Evolutionary conservation across 2,113 vertebrate species (phyloP).

Genomic region (Bettongia penicillata): DNA sequence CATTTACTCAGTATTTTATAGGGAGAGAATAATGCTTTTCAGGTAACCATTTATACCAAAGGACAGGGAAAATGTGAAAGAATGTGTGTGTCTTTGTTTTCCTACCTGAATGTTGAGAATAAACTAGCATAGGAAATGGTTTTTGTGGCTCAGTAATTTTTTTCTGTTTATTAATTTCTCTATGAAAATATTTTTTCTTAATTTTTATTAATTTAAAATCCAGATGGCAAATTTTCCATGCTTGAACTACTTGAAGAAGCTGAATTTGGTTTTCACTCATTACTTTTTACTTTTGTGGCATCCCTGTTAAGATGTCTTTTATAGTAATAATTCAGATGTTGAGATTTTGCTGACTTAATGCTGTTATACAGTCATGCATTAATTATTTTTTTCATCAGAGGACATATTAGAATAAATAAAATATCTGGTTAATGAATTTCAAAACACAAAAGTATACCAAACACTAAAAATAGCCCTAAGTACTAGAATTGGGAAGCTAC

Average conservation of each 20-base stretch:
- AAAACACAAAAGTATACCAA: not conserved
- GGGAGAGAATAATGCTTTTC: not conserved
- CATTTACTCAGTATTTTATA: not conserved
- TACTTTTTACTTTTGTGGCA: not conserved
- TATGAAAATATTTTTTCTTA: rapidly evolving
- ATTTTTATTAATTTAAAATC: not conserved
- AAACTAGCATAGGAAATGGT: not conserved
- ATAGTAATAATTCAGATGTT: not conserved
- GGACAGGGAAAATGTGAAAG: not conserved
- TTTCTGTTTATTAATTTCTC: not conserved
- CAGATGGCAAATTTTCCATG: not conserved
- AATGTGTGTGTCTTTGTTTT: not conserved
- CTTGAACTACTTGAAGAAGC: not conserved
- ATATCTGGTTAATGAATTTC: not conserved
- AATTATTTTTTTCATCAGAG: not conserved
- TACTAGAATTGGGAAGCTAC: not conserved
- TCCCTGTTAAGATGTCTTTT: not conserved
- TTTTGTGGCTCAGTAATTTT: not conserved
- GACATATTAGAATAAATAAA: not conserved
- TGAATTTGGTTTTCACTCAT: not conserved
- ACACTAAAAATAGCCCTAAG: not conserved
- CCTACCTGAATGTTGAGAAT: rapidly evolving
- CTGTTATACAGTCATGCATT: rapidly evolving
- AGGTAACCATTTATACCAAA: not conserved
- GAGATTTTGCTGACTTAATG: not conserved